Evolutionary conservation across 2,888 invertebrate genomes (phyloP).

Genomic region (Aspidiotus rigidus): DNA sequence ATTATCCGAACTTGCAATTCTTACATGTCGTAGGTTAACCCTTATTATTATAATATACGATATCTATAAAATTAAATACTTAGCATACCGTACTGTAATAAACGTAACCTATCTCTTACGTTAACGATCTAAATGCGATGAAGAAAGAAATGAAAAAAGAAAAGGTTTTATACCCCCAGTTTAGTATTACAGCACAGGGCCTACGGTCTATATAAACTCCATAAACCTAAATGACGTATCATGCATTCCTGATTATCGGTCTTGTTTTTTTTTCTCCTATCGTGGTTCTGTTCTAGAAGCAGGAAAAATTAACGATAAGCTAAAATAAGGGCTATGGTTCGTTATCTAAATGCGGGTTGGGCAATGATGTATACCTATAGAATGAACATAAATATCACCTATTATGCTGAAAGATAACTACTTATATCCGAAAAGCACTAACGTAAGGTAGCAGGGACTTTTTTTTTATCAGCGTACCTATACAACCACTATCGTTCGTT

Average conservation of each 20-base stretch:
- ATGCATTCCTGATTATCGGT: not conserved
- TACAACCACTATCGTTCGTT: slow-evolving; percentile 15
- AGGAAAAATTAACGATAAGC: slow-evolving; percentile 22
- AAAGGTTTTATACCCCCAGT: too few species aligned
- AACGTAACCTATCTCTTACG: too few species aligned
- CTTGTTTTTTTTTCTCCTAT: not conserved
- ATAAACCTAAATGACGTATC: too few species aligned
- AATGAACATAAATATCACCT: not conserved
- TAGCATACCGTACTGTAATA: too few species aligned
- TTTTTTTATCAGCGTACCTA: slow-evolving; percentile 13
- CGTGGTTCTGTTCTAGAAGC: slow-evolving; percentile 11
- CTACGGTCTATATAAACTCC: too few species aligned
- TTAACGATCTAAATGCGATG: too few species aligned
- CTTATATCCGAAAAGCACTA: not conserved
- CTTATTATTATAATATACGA: too few species aligned
- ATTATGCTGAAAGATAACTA: slow-evolving; percentile 19
- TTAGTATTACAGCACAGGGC: too few species aligned
- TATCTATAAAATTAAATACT: too few species aligned
- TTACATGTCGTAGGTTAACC: too few species aligned
- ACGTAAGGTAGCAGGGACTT: not conserved
- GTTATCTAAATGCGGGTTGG: slow-evolving; percentile 25
- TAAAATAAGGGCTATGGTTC: slow-evolving; percentile 22
- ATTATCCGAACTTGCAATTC: too few species aligned
- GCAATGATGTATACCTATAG: slow-evolving; percentile 5
- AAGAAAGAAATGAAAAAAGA: too few species aligned